A percentile compares a stretch with the other conserved stretches of the same genome.
Conservation (phyloP, 2,888 invertebrate species). For the Chymomyza fuscimana region DNA sequence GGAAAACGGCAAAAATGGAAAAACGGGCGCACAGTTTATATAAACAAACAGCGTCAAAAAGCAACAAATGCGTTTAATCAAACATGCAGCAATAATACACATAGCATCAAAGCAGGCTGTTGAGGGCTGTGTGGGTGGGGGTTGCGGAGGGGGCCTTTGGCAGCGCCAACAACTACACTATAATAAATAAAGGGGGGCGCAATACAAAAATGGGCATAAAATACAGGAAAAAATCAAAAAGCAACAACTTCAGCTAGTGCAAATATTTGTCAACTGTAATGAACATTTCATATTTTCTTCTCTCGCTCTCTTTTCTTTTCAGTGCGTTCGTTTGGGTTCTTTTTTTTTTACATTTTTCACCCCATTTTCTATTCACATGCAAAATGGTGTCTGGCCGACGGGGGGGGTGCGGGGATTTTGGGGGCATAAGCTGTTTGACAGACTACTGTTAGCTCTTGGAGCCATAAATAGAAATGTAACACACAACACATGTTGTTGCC, state of each 20-base stretch:
- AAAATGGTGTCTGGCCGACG: conserved; percentile 27
- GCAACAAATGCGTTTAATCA: conserved; percentile 74
- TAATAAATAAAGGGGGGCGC: background rate
- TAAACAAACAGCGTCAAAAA: conserved; percentile 57
- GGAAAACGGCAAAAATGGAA: conserved; percentile 23
- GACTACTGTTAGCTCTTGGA: background rate
- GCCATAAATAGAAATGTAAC: conserved; percentile 70
- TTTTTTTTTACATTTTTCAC: too few species aligned
- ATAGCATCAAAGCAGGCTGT: conserved; percentile 18
- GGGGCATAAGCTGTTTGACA: conserved; percentile 36
- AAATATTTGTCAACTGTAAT: conserved; percentile 75
- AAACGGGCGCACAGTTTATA: conserved; percentile 35
- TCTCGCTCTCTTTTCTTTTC: conserved; percentile 29
- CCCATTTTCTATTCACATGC: conserved; percentile 24
- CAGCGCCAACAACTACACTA: background rate
- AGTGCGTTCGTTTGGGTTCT: conserved; percentile 6
- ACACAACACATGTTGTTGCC: conserved; percentile 68
- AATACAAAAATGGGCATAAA: conserved; percentile 53
- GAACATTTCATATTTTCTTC: conserved; percentile 70
- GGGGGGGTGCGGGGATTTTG: conserved; percentile 41
- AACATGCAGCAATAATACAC: conserved; percentile 49
- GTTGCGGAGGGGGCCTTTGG: background rate
- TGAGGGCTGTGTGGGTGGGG: background rate
- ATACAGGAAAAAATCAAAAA: conserved; percentile 38
- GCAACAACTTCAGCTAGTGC: conserved; percentile 50